Evolutionary conservation across 2,888 invertebrate genomes (phyloP), one percentile per base, ranked within the genome.

Genomic region (Lasioglossum morio): DNA sequence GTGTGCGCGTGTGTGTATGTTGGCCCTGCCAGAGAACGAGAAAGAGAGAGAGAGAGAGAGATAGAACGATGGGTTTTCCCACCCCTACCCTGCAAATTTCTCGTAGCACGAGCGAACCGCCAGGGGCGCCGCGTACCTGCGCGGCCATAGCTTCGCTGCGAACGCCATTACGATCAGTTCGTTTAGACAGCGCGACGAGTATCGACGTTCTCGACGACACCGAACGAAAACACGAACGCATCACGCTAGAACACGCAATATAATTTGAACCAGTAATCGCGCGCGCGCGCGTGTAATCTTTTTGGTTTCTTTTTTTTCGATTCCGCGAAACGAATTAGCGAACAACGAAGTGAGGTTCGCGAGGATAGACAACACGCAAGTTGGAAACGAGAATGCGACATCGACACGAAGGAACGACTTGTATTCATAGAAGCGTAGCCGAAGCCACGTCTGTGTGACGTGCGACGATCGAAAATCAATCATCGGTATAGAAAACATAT

Each of bases 61-160:
- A n/a, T n/a, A n/a, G 89, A 84, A 89, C 89, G 88, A 89, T 92
- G 92, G 92, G 92, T 92, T 92, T 92, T 92, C 77, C 92, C 92
- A 87, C 86, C 87, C 86, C 86, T 90, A 85, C 90, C 82, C 70
- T 72, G 34, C 43, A 53, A 74, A 23, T 76, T 88, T 66, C 60
- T 27, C 70, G 30, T n/a, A 57, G n/a, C 12, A n/a, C 12, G 53
- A 69, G 23, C 53, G 19, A 57, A 40, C 84, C 79, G 82, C 78
- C 75, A 85, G 88, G 84, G 86, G 84, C 81, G 79, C 80, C 74
- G 82, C 73, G 77, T 70, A 23, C 81, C 57, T 10, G 34, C 53
- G 79, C 72, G 66, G 75, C 81, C 87, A 85, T 88, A 63, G 57
- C 74, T 48, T 37, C 72, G 72, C 57, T 57, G 72, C 34, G 48